These are phyloP conservation scores for Acridotheres tristis DNA, from an alignment of 2,797 vertebrate species.

Conservation along the genomic window DNA sequence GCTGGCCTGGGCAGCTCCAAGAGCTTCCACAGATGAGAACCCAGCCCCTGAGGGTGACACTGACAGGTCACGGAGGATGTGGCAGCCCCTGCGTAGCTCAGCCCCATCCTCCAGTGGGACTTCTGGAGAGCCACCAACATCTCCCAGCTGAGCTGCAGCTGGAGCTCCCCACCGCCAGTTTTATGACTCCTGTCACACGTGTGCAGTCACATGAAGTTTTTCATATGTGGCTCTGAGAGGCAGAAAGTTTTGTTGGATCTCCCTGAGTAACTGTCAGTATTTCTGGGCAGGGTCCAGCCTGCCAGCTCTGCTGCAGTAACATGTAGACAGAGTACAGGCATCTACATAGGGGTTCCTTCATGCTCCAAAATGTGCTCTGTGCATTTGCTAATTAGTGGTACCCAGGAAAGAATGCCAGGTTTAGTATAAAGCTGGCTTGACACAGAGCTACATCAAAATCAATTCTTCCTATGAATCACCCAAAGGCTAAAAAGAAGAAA, in stretches of 20 bases:
- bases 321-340: neutral
- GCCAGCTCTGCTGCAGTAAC: neutral
- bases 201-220: neutral
- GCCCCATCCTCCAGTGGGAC: neutral
- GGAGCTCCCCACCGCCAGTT: neutral
- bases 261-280: neutral
- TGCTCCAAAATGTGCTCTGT: neutral
- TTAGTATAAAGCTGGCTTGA: neutral
- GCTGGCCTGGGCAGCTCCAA: neutral
- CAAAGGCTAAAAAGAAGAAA: neutral
- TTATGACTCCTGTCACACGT: neutral
- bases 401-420: neutral
- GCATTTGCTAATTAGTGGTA: neutral
- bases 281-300: neutral
- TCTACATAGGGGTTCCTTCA: neutral
- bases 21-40: accelerated
- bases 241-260: neutral
- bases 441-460: neutral
- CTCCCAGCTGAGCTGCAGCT: conserved; percentile 21
- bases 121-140: neutral
- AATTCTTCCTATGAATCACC: neutral
- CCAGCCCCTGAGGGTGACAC: neutral
- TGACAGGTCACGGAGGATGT: neutral
- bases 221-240: neutral
- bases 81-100: neutral